Evolutionary conservation across 2,797 vertebrate genomes (phyloP), one percentile per base, ranked within the genome.

Genomic region (Coccyzus lansbergi): DNA sequence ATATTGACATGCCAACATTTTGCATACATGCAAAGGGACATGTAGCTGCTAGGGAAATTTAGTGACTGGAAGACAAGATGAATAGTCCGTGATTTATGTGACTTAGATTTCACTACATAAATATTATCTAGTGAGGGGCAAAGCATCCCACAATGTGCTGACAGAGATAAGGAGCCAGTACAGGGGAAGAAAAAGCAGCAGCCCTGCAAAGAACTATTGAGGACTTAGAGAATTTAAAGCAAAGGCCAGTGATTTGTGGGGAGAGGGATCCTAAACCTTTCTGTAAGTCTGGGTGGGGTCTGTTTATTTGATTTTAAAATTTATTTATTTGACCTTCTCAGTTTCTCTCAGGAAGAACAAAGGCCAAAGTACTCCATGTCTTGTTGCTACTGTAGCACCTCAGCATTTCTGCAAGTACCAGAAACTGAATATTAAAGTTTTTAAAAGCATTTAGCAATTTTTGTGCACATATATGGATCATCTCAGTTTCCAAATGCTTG

Each of bases 21-120:
- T 48, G 62, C 69, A 84, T 46, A 76, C 10, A 10, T 48, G 29
- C 42, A 44, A 64, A 44, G 56, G 7, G 28, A 48, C 18, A 36
- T 20, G 29, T 21, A 64, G 29, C 29, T 82, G 15, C 38, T 67
- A 44, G 68, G 36, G 60, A 72, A 76, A 92, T 92, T 64, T 82
- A 83, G 75, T 53, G 72, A 69, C 69, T 80, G 53, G 34, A 86
- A 34, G 56, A 48, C 26, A 51, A 86, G 52, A 76, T n/a, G 60
- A 91, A 74, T 59, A 88, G 25, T 15, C 55, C 38, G 25, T 76
- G 52, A 46, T 56, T 83, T 70, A 46, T 3, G 12, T 81, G 74
- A 90, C 64, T 94, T 95, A 74, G 76, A 91, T 92, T 94, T 95
- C 42, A 40, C 33, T 56, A 8, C 9, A 38, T 59, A 89, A 93